A percentile compares a stretch with the other conserved stretches of the same genome.
These are phyloP conservation scores for Epinephelus awoara DNA, from an alignment of 2,797 vertebrate species.

Conservation along the genomic window DNA sequence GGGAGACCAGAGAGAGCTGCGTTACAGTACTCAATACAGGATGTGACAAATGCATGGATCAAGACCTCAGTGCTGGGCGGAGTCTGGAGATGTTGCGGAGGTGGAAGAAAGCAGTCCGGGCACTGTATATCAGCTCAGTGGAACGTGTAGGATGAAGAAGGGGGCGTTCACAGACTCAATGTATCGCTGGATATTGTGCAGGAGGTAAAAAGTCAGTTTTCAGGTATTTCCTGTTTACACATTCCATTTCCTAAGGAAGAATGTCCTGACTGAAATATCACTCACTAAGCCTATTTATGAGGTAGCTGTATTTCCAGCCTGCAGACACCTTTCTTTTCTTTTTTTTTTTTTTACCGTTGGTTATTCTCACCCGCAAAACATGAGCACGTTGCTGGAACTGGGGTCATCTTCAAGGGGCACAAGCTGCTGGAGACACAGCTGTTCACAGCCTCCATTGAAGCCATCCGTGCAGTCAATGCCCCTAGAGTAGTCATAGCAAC, in stretches of 20 bases:
- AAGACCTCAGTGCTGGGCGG: too few species aligned
- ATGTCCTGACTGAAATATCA: constrained; percentile 37
- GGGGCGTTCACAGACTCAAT: background rate
- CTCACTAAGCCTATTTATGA: constrained; percentile 7
- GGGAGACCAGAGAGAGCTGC: too few species aligned
- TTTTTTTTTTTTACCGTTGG: constrained; percentile 3
- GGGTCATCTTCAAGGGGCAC: constrained; percentile 92
- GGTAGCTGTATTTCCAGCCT: constrained; percentile 18
- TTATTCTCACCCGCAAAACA: constrained; percentile 97
- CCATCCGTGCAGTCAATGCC: constrained; percentile 98
- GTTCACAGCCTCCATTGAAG: constrained; percentile 98
- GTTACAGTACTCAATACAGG: too few species aligned
- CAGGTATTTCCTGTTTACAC: background rate
- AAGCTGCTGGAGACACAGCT: constrained; percentile 97
- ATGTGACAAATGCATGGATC: too few species aligned
- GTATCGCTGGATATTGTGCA: background rate
- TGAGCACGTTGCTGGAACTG: constrained; percentile 95
- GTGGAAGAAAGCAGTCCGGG: background rate
- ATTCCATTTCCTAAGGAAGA: constrained; percentile 17
- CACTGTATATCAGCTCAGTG: constrained; percentile 2
- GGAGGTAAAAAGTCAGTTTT: too few species aligned
- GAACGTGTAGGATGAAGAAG: constrained; percentile 5
- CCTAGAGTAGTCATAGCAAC: constrained; percentile 97
- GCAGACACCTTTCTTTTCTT: constrained; percentile 28
- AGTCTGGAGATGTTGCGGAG: too few species aligned